Percentiles rank a stretch among this genome's conserved stretches.
Conservation (phyloP, 2,797 vertebrate species). For the Trichosurus vulpecula region DNA sequence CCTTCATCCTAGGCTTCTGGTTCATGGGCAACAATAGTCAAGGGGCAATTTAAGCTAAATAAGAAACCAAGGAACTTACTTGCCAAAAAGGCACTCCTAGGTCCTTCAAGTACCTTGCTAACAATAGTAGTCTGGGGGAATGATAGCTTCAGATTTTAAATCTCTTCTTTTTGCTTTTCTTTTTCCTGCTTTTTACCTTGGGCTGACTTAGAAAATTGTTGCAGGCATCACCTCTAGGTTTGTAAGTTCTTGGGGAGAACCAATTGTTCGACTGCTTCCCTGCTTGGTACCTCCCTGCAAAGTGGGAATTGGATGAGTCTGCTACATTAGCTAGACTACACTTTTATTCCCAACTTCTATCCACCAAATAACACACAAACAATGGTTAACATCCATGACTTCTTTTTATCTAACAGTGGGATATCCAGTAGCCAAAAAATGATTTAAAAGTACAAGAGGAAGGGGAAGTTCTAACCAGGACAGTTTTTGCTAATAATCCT, state of each 20-base stretch:
- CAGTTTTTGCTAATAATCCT: neutral
- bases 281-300: neutral
- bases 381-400: neutral
- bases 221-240: neutral
- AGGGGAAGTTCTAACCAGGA: neutral
- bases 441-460: neutral
- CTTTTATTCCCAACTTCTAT: neutral
- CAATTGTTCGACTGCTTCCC: neutral
- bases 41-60: neutral
- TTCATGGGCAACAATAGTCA: neutral
- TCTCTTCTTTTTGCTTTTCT: neutral
- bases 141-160: neutral
- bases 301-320: neutral
- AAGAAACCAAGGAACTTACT: neutral
- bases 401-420: neutral
- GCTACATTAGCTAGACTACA: neutral
- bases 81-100: neutral
- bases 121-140: neutral
- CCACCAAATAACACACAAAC: neutral
- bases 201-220: neutral
- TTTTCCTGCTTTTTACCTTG: neutral
- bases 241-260: neutral
- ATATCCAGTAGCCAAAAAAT: neutral
- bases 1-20: neutral
- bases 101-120: neutral